Conservation (phyloP, 1,140 invertebrate genomes). For the Temnothorax longispinosus region DNA sequence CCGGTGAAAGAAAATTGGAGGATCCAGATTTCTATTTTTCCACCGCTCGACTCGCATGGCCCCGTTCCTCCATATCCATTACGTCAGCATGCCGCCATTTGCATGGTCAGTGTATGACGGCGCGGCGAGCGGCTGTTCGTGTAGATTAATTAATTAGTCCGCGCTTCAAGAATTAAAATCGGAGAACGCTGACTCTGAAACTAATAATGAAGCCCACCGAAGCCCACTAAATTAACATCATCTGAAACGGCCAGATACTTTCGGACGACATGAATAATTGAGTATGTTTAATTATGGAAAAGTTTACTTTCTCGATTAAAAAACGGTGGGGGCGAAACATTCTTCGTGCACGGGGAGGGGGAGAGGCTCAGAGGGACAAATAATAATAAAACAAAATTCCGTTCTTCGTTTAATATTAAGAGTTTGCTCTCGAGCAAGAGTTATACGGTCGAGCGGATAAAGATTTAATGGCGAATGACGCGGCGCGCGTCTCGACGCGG, state of each 20-base stretch:
- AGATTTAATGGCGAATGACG: conserved; percentile 39
- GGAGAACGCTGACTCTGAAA: conserved; percentile 43
- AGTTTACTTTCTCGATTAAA: conserved; percentile 14
- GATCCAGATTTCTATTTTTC: neutral
- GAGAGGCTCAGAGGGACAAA: neutral
- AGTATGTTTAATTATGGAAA: neutral
- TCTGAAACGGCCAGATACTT: neutral
- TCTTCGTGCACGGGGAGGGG: neutral
- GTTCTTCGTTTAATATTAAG: conserved; percentile 20
- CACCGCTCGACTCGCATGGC: neutral
- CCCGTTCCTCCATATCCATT: neutral
- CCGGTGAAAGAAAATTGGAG: neutral
- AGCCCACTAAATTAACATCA: conserved; percentile 25
- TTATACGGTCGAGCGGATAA: neutral
- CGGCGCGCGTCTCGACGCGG: conserved; percentile 62
- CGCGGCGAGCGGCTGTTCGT: conserved; percentile 74
- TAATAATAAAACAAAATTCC: neutral
- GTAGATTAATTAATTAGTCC: conserved; percentile 83
- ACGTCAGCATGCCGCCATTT: conserved; percentile 45
- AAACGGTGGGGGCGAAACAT: neutral
- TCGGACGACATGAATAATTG: conserved; percentile 22
- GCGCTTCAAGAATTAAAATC: conserved; percentile 82
- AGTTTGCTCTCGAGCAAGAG: neutral
- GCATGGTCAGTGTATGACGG: conserved; percentile 35
- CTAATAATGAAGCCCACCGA: conserved; percentile 20